Conservation (phyloP, 2,888 invertebrate genomes). For the Heliconius ismenius region DNA sequence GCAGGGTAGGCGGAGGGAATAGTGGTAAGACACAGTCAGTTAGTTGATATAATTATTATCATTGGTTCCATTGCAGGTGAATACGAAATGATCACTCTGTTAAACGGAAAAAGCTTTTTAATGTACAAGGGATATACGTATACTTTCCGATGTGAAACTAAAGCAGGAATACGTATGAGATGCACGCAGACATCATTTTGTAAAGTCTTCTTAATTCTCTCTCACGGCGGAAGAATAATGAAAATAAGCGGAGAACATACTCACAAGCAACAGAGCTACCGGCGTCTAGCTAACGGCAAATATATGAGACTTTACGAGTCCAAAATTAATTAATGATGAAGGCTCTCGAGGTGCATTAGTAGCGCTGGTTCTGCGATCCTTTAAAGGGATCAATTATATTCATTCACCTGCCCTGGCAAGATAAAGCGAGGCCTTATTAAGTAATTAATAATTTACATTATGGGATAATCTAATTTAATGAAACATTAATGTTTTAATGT, state of each 20-base stretch:
- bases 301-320: slow-evolving; percentile 43
- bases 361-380: too few species aligned
- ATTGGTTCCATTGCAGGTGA: slow-evolving; percentile 2
- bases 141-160: slow-evolving; percentile 39
- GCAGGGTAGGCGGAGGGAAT: too few species aligned
- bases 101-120: slow-evolving; percentile 47
- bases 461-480: not conserved
- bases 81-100: slow-evolving; percentile 47
- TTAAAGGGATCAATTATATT: too few species aligned
- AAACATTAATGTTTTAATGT: not conserved
- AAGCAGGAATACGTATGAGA: slow-evolving; percentile 43
- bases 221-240: slow-evolving; percentile 36
- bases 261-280: slow-evolving; percentile 43
- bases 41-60: not conserved
- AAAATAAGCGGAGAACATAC: slow-evolving; percentile 40
- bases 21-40: too few species aligned
- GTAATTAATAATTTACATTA: not conserved
- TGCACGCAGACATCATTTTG: slow-evolving; percentile 52
- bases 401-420: too few species aligned
- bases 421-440: not conserved
- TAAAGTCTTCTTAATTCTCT: slow-evolving; percentile 45
- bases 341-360: not conserved
- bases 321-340: not conserved
- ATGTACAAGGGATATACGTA: slow-evolving; percentile 50
- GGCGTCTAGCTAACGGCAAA: slow-evolving; percentile 40